Evolutionary conservation across 2,888 invertebrate species (phyloP).

Genomic region (Lepidocyrtinus sp.): DNA sequence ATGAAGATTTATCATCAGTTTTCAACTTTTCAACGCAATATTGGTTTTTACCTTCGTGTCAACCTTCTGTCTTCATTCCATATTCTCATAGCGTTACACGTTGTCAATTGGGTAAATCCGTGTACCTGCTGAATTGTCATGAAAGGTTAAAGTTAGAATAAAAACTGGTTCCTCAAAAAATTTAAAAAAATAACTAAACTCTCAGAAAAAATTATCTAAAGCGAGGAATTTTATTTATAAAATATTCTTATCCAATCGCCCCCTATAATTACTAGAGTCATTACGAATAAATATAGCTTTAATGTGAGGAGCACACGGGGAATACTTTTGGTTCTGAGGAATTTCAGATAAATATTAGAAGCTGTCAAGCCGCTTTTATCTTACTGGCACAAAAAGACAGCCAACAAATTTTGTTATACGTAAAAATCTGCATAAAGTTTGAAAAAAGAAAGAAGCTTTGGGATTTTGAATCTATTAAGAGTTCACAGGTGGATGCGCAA

Average conservation of each 20-base stretch:
- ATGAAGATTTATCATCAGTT: constrained; percentile 18
- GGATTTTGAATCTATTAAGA: background rate
- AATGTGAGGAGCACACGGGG: no score
- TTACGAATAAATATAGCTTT: no score
- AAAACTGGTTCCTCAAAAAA: background rate
- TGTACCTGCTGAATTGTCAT: constrained; percentile 2
- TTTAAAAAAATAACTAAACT: background rate
- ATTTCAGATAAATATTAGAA: constrained; percentile 18
- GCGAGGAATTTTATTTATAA: background rate
- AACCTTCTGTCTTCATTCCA: constrained; percentile 12
- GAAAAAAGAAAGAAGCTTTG: background rate
- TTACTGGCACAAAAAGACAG: background rate
- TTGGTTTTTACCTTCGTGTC: constrained; percentile 11
- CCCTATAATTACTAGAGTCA: background rate
- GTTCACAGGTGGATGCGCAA: constrained; percentile 2
- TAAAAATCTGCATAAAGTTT: background rate
- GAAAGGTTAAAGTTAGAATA: background rate
- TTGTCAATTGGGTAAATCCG: background rate
- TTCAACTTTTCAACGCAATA: constrained; percentile 16
- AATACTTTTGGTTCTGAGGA: background rate
- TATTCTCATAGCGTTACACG: background rate
- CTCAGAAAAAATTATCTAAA: background rate
- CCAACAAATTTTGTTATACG: background rate
- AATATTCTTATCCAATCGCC: background rate
- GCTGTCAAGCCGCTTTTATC: constrained; percentile 4